These are phyloP conservation scores for Bettongia penicillata DNA, from an alignment of 2,113 vertebrate genomes.

Conservation along the genomic window DNA sequence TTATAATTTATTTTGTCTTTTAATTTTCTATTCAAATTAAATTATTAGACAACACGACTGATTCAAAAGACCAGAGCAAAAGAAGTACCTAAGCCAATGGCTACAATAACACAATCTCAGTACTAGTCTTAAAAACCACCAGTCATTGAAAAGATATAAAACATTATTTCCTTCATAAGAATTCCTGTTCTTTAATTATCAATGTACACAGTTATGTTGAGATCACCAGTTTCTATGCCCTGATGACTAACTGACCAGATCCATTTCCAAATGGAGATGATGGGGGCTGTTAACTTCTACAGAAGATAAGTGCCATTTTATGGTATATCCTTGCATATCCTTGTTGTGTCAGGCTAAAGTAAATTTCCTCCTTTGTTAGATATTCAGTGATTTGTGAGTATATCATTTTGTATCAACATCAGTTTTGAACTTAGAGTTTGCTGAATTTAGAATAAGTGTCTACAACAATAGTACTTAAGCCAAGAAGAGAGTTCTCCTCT, in stretches of 20 bases:
- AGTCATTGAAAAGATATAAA: neutral
- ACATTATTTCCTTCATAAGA: neutral
- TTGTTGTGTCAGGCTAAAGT: neutral
- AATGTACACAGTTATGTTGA: neutral
- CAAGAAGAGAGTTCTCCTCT: neutral
- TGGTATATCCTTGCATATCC: neutral
- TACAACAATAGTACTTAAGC: neutral
- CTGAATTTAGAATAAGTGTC: neutral
- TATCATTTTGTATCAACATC: neutral
- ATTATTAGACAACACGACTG: constrained; percentile 44
- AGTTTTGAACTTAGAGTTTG: neutral
- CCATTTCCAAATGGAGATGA: neutral
- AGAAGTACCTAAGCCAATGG: neutral
- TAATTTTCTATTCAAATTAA: constrained; percentile 54
- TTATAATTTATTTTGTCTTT: constrained; percentile 27
- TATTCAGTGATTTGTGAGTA: neutral
- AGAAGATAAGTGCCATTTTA: neutral
- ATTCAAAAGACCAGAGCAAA: constrained; percentile 25
- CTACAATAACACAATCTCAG: neutral
- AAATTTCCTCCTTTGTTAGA: neutral
- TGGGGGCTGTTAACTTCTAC: neutral
- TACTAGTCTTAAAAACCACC: neutral
- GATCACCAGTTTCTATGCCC: neutral
- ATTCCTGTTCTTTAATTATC: neutral
- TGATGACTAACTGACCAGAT: neutral